phyloP scores from a whole-genome alignment of 2,113 vertebrate genomes.

The Etheostoma spectabile region DNA sequence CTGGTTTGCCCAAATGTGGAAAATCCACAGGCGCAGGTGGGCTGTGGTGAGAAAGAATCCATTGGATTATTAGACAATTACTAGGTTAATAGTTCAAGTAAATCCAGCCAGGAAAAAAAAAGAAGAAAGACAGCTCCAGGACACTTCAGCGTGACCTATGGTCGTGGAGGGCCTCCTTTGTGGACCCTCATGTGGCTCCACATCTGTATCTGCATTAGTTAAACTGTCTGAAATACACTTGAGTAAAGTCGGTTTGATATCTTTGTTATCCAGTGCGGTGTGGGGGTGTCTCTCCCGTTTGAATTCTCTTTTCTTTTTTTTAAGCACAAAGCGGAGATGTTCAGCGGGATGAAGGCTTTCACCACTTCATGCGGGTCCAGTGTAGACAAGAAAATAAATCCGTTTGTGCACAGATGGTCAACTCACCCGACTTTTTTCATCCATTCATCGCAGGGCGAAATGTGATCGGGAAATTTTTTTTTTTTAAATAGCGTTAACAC shows the following conservation, averaged over 20 bases:
- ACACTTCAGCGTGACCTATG: slow-evolving; percentile 66
- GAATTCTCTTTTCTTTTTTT: slow-evolving; percentile 18
- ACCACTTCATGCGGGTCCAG: slow-evolving; percentile 72
- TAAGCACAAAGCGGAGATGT: slow-evolving; percentile 55
- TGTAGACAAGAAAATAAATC: slow-evolving; percentile 57
- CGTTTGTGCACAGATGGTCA: slow-evolving; percentile 43
- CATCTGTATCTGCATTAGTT: slow-evolving; percentile 64
- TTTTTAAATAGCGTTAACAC: neutral
- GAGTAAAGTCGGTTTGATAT: neutral
- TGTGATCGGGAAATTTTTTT: neutral
- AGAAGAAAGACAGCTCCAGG: slow-evolving; percentile 48
- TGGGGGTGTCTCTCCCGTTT: slow-evolving; percentile 10
- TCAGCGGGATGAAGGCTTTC: slow-evolving; percentile 54
- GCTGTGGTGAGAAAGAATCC: slow-evolving; percentile 55
- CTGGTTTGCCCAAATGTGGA: slow-evolving; percentile 59
- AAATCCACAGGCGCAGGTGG: slow-evolving; percentile 59
- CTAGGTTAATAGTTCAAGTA: slow-evolving; percentile 38
- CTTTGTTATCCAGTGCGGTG: slow-evolving; percentile 29
- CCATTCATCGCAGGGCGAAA: slow-evolving; percentile 67
- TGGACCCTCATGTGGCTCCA: slow-evolving; percentile 71
- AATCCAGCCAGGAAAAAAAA: slow-evolving; percentile 50
- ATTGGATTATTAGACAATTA: slow-evolving; percentile 46
- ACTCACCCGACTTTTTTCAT: slow-evolving; percentile 59
- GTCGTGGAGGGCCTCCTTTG: slow-evolving; percentile 68
- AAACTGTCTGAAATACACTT: neutral